These are phyloP conservation scores for Eugnorisma glareosa DNA, from an alignment of 2,888 invertebrate genomes.

Conservation along the genomic window DNA sequence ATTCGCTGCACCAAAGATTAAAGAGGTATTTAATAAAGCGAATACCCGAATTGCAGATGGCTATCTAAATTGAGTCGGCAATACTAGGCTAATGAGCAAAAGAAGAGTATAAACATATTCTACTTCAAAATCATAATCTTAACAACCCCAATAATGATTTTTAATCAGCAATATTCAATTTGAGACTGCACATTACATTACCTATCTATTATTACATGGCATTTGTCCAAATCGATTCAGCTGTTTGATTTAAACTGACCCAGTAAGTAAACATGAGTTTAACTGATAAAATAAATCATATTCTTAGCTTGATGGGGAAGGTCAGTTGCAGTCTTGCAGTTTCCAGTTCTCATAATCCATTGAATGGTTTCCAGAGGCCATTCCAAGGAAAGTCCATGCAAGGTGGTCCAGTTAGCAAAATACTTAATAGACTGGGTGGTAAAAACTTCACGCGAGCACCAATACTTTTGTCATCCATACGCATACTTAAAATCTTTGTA, in stretches of 20 bases:
- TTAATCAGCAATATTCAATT: slow-evolving; percentile 29
- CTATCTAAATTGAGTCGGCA: background rate
- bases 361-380: background rate
- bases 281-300: slow-evolving; percentile 38
- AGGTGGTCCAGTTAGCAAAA: background rate
- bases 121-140: slow-evolving; percentile 5
- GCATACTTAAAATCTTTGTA: background rate
- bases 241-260: slow-evolving; percentile 26
- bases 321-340: slow-evolving; percentile 5
- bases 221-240: slow-evolving; percentile 57
- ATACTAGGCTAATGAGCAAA: background rate
- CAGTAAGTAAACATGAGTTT: slow-evolving; percentile 28
- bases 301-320: slow-evolving; percentile 16
- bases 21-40: background rate
- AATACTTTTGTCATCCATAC: background rate
- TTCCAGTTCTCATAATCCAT: background rate
- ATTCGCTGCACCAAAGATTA: background rate
- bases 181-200: slow-evolving; percentile 39
- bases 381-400: background rate
- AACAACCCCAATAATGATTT: slow-evolving; percentile 32
- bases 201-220: slow-evolving; percentile 51
- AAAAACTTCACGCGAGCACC: background rate
- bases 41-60: no score
- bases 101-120: background rate
- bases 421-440: background rate